These are phyloP conservation scores for Acipenser transmontanus DNA, from an alignment of 2,797 vertebrate genomes.

Conservation along the genomic window DNA sequence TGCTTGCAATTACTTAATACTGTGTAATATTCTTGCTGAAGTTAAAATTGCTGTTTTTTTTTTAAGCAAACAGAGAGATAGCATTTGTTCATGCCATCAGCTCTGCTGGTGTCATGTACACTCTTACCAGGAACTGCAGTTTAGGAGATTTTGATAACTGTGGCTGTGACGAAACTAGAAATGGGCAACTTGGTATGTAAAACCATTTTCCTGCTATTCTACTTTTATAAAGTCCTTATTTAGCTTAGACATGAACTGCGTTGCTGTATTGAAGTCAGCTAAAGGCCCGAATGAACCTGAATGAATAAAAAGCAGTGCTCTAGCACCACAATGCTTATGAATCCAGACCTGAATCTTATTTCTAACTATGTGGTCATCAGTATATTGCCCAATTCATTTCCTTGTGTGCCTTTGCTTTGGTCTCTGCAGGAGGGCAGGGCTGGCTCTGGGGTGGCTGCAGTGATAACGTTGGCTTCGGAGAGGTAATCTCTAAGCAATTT, in stretches of 20 bases:
- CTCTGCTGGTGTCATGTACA: conserved; percentile 97
- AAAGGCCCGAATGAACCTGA: too few species aligned
- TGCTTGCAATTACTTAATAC: too few species aligned
- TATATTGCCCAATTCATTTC: not conserved
- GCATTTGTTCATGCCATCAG: conserved; percentile 97
- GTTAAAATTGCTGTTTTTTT: conserved; percentile 1
- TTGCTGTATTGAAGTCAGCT: too few species aligned
- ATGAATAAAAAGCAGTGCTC: too few species aligned
- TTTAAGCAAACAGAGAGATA: conserved; percentile 85
- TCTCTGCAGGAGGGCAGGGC: conserved; percentile 78
- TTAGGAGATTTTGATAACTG: conserved; percentile 97
- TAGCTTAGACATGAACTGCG: too few species aligned
- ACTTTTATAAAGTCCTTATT: too few species aligned
- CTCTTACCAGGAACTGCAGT: conserved; percentile 93
- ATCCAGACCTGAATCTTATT: too few species aligned
- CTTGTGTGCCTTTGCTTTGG: not conserved
- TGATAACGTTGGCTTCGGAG: conserved; percentile 92
- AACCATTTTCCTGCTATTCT: too few species aligned
- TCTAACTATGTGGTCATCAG: too few species aligned
- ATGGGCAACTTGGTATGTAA: conserved; percentile 84
- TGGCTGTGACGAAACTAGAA: conserved; percentile 91
- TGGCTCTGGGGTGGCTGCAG: conserved; percentile 99
- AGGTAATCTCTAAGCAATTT: conserved; percentile 96
- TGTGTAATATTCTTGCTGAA: too few species aligned
- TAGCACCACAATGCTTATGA: too few species aligned